phyloP scores from a whole-genome alignment of 2,113 vertebrate species.

The Cacatua alba region DNA sequence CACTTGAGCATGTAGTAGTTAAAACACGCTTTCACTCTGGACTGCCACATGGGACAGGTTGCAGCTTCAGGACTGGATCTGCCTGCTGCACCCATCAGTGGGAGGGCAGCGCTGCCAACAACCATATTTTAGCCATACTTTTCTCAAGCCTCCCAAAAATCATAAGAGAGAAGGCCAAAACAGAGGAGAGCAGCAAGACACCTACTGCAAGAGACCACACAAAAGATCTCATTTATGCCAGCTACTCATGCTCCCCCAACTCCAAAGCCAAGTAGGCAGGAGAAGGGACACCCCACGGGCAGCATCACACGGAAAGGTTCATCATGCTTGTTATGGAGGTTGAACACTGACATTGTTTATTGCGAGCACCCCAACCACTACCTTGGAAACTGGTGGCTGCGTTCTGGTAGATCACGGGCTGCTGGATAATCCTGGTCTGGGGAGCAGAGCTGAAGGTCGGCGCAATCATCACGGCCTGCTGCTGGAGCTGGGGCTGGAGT shows the following conservation, averaged over 20 bases:
- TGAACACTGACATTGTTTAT: not conserved
- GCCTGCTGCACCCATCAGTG: not conserved
- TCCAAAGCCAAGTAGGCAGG: not conserved
- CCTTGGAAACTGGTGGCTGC: slow-evolving; percentile 89
- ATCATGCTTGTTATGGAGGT: not conserved
- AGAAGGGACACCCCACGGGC: not conserved
- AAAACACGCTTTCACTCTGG: not conserved
- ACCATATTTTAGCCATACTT: not conserved
- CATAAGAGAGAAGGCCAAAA: not conserved
- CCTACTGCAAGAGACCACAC: not conserved
- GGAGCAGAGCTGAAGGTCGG: slow-evolving; percentile 82
- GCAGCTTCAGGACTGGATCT: not conserved
- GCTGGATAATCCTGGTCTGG: slow-evolving; percentile 92
- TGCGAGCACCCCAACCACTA: slow-evolving; percentile 14
- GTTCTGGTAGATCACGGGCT: slow-evolving; percentile 92
- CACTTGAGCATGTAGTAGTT: not conserved
- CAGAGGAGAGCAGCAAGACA: not conserved
- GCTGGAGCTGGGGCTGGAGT: slow-evolving; percentile 77
- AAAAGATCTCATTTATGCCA: not conserved
- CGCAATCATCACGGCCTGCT: slow-evolving; percentile 91
- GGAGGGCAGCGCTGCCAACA: not conserved
- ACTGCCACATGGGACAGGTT: not conserved
- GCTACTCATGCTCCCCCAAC: not conserved
- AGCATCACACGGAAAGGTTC: not conserved
- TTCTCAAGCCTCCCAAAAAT: not conserved